These are phyloP conservation scores for Anabas testudineus DNA, from an alignment of 2,797 vertebrate genomes.

Conservation along the genomic window DNA sequence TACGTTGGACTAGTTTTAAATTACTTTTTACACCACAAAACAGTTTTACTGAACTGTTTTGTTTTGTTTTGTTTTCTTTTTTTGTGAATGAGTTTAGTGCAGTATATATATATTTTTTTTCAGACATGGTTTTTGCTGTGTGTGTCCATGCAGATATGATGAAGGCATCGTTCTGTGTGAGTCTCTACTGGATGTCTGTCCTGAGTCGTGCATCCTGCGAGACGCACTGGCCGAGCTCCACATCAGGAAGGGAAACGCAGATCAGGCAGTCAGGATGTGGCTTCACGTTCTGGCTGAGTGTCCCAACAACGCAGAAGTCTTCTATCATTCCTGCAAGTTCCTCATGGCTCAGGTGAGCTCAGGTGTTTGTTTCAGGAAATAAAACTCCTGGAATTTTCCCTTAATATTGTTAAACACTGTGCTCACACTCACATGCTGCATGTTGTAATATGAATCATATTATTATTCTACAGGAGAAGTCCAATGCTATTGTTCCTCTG, in stretches of 20 bases:
- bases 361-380: neutral
- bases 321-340: conserved; percentile 91
- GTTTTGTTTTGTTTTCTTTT: too few relatives aligned
- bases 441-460: too few relatives aligned
- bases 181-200: conserved; percentile 84
- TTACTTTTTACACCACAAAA: too few relatives aligned
- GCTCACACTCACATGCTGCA: too few relatives aligned
- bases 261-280: conserved; percentile 86
- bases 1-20: too few relatives aligned
- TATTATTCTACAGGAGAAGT: conserved; percentile 81
- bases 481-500: conserved; percentile 84
- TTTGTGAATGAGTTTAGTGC: too few relatives aligned
- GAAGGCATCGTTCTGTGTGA: conserved; percentile 86
- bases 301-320: conserved; percentile 88
- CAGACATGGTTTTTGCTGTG: too few relatives aligned
- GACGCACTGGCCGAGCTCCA: conserved; percentile 87
- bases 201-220: conserved; percentile 87
- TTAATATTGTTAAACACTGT: too few relatives aligned
- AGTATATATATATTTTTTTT: too few relatives aligned
- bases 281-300: conserved; percentile 86
- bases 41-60: too few relatives aligned
- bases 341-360: conserved; percentile 90
- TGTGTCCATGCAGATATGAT: conserved; percentile 80
- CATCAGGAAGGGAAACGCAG: conserved; percentile 74
- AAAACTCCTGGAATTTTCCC: too few relatives aligned